phyloP scores from a whole-genome alignment of 1,140 invertebrate genomes.

The Megalonaias nervosa region DNA sequence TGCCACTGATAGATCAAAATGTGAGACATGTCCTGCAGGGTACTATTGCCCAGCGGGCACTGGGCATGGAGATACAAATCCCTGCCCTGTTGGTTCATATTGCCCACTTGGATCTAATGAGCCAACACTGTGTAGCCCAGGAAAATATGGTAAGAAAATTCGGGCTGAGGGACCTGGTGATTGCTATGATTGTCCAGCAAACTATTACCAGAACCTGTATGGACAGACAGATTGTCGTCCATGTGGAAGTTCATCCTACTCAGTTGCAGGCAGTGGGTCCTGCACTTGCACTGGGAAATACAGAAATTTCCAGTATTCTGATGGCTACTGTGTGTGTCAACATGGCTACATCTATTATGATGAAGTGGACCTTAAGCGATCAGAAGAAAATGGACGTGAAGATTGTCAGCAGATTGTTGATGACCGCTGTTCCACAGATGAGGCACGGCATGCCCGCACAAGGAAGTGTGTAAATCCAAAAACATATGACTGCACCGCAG shows the following conservation, averaged over 20 bases:
- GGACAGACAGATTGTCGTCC: conserved; percentile 54
- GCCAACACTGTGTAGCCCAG: conserved; percentile 55
- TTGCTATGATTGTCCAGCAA: conserved; percentile 54
- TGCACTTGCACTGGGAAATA: conserved; percentile 63
- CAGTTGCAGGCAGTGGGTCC: conserved; percentile 36
- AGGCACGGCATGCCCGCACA: conserved; percentile 43
- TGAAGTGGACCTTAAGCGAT: conserved; percentile 46
- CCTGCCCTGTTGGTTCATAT: conserved; percentile 63
- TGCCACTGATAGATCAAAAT: conserved; percentile 48
- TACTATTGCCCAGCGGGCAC: conserved; percentile 67
- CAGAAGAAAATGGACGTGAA: conserved; percentile 49
- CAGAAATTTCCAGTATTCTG: conserved; percentile 58
- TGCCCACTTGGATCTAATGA: conserved; percentile 56
- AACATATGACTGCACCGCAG: conserved; percentile 45
- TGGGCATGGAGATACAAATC: conserved; percentile 53
- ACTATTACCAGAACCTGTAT: conserved; percentile 55
- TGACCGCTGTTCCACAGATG: conserved; percentile 45
- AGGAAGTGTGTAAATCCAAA: conserved; percentile 49
- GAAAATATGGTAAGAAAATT: conserved; percentile 50
- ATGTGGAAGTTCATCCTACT: conserved; percentile 61
- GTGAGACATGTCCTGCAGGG: conserved; percentile 62
- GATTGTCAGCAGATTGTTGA: conserved; percentile 65
- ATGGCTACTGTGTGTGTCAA: conserved; percentile 58
- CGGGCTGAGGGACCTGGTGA: conserved; percentile 43
- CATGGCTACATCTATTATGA: conserved; percentile 65